Evolutionary conservation across 2,113 vertebrate genomes (phyloP).

Genomic region (Drymodes brunneopygia): DNA sequence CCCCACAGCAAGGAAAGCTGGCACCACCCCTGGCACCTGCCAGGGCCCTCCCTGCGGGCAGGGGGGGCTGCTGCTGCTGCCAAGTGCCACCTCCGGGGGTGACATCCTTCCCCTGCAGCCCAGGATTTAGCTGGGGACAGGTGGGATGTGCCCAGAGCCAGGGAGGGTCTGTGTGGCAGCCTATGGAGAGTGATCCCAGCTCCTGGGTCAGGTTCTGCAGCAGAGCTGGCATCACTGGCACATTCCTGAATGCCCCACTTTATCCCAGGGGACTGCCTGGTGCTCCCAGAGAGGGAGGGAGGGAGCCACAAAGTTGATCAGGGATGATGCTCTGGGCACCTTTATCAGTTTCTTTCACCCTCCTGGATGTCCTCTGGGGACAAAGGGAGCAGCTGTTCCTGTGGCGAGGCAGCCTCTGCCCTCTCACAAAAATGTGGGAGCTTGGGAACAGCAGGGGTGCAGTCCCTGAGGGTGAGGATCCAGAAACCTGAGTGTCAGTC

Average conservation of each 20-base stretch:
- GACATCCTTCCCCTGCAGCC: background rate
- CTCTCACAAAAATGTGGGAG: background rate
- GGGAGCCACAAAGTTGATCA: rapidly evolving
- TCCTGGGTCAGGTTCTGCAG: background rate
- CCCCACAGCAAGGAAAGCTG: background rate
- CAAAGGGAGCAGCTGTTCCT: background rate
- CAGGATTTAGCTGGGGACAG: background rate
- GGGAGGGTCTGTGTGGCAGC: background rate
- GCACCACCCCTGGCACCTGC: background rate
- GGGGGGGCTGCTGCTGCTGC: background rate
- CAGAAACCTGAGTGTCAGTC: background rate
- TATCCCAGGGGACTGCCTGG: background rate
- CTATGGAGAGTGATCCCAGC: background rate
- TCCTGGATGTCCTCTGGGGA: background rate
- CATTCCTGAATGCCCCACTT: background rate
- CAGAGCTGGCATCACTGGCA: background rate
- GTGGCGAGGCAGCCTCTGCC: background rate
- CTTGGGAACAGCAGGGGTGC: background rate
- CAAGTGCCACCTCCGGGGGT: rapidly evolving
- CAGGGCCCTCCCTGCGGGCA: rapidly evolving
- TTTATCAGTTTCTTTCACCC: too few species aligned
- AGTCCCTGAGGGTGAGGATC: rapidly evolving
- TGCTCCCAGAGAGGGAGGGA: background rate
- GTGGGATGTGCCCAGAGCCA: background rate
- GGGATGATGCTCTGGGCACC: too few species aligned